Evolutionary conservation across 2,113 vertebrate genomes (phyloP).

Genomic region (Thunnus thynnus): DNA sequence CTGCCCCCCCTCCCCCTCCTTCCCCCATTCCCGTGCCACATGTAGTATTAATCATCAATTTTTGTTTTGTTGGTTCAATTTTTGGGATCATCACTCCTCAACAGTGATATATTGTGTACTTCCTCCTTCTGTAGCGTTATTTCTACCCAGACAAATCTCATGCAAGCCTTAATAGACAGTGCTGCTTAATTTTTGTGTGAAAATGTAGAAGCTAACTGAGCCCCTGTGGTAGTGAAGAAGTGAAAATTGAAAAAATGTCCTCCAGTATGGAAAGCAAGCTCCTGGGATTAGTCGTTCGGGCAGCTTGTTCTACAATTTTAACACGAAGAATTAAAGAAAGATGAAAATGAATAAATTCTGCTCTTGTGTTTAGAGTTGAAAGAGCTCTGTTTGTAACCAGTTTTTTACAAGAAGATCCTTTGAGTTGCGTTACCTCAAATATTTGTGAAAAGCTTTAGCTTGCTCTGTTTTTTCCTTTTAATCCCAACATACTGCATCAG

Average conservation of each 20-base stretch:
- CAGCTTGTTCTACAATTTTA: slow-evolving; percentile 30
- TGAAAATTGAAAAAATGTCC: slow-evolving; percentile 9
- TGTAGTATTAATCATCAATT: slow-evolving; percentile 21
- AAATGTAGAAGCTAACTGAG: slow-evolving; percentile 54
- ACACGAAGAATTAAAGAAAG: slow-evolving; percentile 14
- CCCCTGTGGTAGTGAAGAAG: slow-evolving; percentile 18
- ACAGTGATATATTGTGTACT: slow-evolving; percentile 25
- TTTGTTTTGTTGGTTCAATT: background rate
- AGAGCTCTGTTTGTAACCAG: slow-evolving; percentile 14
- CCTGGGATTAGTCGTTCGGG: slow-evolving; percentile 24
- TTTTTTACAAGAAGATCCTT: slow-evolving; percentile 31
- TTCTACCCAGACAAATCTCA: slow-evolving; percentile 60
- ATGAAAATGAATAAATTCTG: slow-evolving; percentile 6
- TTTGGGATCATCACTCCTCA: slow-evolving; percentile 9
- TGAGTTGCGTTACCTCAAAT: slow-evolving; percentile 44
- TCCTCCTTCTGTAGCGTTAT: slow-evolving; percentile 24
- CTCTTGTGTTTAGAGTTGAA: background rate
- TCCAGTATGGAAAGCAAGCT: slow-evolving; percentile 23
- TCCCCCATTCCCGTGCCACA: slow-evolving; percentile 17
- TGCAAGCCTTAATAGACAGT: slow-evolving; percentile 80
- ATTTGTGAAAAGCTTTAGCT: slow-evolving; percentile 29
- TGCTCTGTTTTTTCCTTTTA: background rate
- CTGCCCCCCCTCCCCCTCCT: background rate
- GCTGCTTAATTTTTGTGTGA: slow-evolving; percentile 67
- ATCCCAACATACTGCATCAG: background rate